Evolutionary conservation across 2,888 invertebrate genomes (phyloP), one percentile per base, ranked within the genome.

Genomic region (Rhagophthalmus giganteus): DNA sequence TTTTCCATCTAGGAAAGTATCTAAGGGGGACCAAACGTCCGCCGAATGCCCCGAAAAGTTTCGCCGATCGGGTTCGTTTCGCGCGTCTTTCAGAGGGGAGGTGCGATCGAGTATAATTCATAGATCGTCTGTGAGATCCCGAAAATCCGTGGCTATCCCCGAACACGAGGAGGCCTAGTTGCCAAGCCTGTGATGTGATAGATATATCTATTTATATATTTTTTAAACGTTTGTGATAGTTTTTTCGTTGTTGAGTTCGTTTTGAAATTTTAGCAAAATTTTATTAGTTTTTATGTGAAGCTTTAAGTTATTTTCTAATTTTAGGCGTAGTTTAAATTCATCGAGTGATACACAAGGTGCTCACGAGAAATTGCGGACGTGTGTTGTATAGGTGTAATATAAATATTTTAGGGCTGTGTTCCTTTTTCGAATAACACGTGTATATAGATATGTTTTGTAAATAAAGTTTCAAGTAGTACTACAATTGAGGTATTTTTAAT

Each of bases 41-140:
- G 62, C 63, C 32, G 57, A 64, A 25, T 66, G 61, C 34, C 60
- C 63, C 44, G 55, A 66, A 28, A 50, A 69, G 59, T 64, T 75
- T 54, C 70, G 73, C 26, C 62, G 72, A 16, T 70, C 79, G 39
- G 78, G 80, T 35, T 84, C 85, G 1, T 73, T 82, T 50, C 75
- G 81, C 42, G 83, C 84, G 0, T 81, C 83, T 0, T 77, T 83
- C 11, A 77, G 85, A 9, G 87, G 85, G 0, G 86, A 86, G 70
- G 75, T 81, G 1, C 75, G 83, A 40, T 82, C 85, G 2, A 85
- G 82, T 59, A 78, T 81, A 62, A 69, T 81, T 47, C 77, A 80
- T 45, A 72, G 81, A 52, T 76, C 78, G 9, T 81, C 81, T 28
- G 67, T 77, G 7, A 72, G 79, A 55, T 80, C 81, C 6, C 74